Conservation (phyloP, 2,113 vertebrate species). For the Paradoxurus hermaphroditus region DNA sequence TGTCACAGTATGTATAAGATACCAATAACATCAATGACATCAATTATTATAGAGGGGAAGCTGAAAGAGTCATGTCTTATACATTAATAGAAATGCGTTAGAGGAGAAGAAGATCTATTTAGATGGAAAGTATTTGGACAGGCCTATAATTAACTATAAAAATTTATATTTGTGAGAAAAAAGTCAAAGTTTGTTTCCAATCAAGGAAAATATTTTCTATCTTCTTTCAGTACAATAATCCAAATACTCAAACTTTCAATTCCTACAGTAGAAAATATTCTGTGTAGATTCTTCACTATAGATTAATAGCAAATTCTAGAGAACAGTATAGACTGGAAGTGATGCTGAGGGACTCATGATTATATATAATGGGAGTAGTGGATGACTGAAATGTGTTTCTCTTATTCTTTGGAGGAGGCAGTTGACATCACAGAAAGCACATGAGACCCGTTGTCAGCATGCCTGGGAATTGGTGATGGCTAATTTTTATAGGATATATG, state of each 20-base stretch:
- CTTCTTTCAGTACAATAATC: neutral
- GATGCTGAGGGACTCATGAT: neutral
- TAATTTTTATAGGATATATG: neutral
- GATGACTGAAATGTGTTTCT: neutral
- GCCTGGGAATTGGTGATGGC: neutral
- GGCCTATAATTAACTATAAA: neutral
- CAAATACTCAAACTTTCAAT: neutral
- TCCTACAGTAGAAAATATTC: neutral
- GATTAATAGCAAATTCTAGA: neutral
- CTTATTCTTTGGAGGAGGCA: neutral
- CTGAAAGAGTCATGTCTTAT: neutral
- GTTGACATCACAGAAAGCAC: neutral
- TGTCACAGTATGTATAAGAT: neutral
- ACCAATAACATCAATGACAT: neutral
- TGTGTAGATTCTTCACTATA: neutral
- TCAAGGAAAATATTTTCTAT: neutral
- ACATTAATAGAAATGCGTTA: neutral
- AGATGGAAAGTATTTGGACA: neutral
- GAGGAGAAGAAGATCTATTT: neutral
- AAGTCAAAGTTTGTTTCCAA: neutral
- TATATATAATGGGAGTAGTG: neutral
- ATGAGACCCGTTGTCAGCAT: neutral
- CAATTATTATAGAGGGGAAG: neutral
- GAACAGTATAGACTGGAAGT: neutral
- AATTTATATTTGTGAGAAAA: neutral